phyloP scores from a whole-genome alignment of 2,888 invertebrate species.

The Panzeria rudis region DNA sequence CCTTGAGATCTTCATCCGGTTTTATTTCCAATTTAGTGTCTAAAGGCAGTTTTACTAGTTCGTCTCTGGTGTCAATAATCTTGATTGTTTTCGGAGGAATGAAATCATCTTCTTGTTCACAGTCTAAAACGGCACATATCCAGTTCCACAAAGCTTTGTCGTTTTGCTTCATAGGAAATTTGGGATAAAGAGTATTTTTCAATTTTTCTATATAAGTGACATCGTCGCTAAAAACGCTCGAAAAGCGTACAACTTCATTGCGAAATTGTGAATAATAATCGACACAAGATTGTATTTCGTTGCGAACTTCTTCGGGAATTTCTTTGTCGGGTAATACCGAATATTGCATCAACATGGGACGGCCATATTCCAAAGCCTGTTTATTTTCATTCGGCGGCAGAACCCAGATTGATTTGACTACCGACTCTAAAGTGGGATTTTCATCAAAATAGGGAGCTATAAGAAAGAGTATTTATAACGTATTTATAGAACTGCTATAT shows the following conservation, averaged over 20 bases:
- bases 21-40: conserved; percentile 67
- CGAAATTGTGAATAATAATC: conserved; percentile 91
- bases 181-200: conserved; percentile 91
- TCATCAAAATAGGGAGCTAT: conserved; percentile 93
- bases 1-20: conserved; percentile 74
- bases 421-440: conserved; percentile 91
- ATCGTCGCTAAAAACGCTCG: conserved; percentile 84
- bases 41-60: conserved; percentile 71
- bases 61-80: conserved; percentile 78
- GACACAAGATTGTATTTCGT: conserved; percentile 93
- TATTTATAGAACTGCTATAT: background rate
- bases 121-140: conserved; percentile 90
- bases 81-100: conserved; percentile 84
- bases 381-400: conserved; percentile 97
- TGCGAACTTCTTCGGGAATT: conserved; percentile 91
- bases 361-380: conserved; percentile 93
- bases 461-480: conserved; percentile 77
- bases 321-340: conserved; percentile 92
- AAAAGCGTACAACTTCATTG: conserved; percentile 88
- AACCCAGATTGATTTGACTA: conserved; percentile 95
- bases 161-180: conserved; percentile 92
- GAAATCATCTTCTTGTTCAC: conserved; percentile 89
- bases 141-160: conserved; percentile 92
- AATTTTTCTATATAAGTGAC: conserved; percentile 93
- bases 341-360: conserved; percentile 95